These are phyloP conservation scores for Falcaria lacertinaria DNA, from an alignment of 2,888 invertebrate genomes.

Conservation along the genomic window DNA sequence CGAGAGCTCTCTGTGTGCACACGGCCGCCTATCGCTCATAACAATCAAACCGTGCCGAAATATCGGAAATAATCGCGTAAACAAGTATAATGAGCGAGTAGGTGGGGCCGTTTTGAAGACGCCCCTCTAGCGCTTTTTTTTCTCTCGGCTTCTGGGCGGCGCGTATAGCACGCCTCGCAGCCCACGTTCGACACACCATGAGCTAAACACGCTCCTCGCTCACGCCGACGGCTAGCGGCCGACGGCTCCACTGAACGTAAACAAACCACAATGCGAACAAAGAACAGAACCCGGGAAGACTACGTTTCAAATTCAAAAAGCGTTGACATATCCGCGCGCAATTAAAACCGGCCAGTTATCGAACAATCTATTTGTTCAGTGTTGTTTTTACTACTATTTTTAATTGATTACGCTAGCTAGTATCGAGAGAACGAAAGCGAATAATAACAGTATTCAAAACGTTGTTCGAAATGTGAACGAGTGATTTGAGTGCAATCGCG, in stretches of 20 bases:
- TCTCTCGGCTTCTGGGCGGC: slow-evolving; percentile 68
- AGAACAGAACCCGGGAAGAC: slow-evolving; percentile 31
- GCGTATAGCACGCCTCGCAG: slow-evolving; percentile 65
- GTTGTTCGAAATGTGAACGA: slow-evolving; percentile 15
- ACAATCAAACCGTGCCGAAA: slow-evolving; percentile 60
- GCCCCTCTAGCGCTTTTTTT: slow-evolving; percentile 71
- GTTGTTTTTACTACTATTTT: neutral
- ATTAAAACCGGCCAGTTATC: slow-evolving; percentile 6
- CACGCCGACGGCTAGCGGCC: slow-evolving; percentile 62
- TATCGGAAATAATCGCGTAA: slow-evolving; percentile 70
- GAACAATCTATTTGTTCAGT: slow-evolving; percentile 4
- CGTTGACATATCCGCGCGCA: slow-evolving; percentile 12
- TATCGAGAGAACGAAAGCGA: neutral
- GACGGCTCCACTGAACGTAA: slow-evolving; percentile 50
- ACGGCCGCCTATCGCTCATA: slow-evolving; percentile 52
- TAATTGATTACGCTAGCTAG: neutral
- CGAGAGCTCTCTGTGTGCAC: slow-evolving; percentile 68
- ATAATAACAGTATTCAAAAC: neutral
- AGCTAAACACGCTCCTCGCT: slow-evolving; percentile 52
- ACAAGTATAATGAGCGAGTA: slow-evolving; percentile 74
- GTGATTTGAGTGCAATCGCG: slow-evolving; percentile 36
- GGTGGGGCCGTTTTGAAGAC: slow-evolving; percentile 68
- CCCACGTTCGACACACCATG: slow-evolving; percentile 68
- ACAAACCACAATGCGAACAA: slow-evolving; percentile 51
- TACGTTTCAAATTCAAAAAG: slow-evolving; percentile 25